Evolutionary conservation across 1,140 invertebrate species (phyloP), one percentile per base, ranked within the genome.

Genomic region (Temnothorax nylanderi): DNA sequence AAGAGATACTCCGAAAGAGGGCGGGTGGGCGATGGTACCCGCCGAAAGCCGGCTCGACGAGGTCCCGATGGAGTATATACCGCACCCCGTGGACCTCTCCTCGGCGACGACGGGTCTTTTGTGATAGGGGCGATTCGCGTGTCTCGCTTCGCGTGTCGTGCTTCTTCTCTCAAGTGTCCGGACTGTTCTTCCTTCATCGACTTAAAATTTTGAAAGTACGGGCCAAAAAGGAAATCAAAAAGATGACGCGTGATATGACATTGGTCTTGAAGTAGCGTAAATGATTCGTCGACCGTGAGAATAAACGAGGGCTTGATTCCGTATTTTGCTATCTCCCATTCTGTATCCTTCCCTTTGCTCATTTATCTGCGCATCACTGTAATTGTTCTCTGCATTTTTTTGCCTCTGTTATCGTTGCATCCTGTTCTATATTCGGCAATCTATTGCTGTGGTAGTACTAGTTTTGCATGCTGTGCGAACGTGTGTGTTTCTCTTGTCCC

Each of bases 211-310:
- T 78, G 58, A 82, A 69, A 65, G 47, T 84, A 67, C 75, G 88
- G 88, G 90, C 80, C 92, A 90, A 91, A 90, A 93, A 87, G 49
- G 86, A 60, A 75, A 75, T 67, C n/a, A 51, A 74, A 78, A 78
- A 92, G 90, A 75, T 58, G 37, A 58, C 72, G 65, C 84, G 77
- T 91, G 65, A 84, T 88, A 64, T 89, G 71, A 88, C 21, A 69
- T 69, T 90, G 37, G 41, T 81, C 71, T 92, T n/a, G 82, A 90
- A 80, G 74, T 90, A 89, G 91, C 88, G 88, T 91, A 89, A 92
- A 91, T 88, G 60, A 88, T 90, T 80, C 10, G 26, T 77, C 80
- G 26, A 84, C 21, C 54, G 32, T 75, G 80, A 84, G 80, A 60
- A 47, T 84, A 84, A 84, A 84, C 54, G 80, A 84, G 69, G 54